These are phyloP conservation scores for Bombus haemorrhoidalis DNA, from an alignment of 1,140 invertebrate genomes.

Conservation along the genomic window DNA sequence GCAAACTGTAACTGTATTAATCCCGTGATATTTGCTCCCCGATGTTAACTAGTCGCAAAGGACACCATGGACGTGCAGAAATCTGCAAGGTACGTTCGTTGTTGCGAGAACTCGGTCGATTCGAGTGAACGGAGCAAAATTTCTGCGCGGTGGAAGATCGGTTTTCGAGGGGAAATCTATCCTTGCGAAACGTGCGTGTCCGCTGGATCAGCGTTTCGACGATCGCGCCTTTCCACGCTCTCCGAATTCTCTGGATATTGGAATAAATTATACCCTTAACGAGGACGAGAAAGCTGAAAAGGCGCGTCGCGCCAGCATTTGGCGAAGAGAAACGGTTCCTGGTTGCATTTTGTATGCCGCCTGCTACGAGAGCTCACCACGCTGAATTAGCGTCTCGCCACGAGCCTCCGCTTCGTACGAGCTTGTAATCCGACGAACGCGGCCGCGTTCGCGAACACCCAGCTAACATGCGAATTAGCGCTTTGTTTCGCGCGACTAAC, in stretches of 20 bases:
- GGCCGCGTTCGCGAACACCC: background rate
- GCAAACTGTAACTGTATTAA: background rate
- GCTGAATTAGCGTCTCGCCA: constrained; percentile 70
- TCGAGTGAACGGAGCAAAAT: background rate
- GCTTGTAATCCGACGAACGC: constrained; percentile 10
- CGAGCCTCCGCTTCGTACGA: constrained; percentile 29
- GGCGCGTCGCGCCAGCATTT: constrained; percentile 35
- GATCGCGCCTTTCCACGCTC: background rate
- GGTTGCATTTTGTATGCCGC: constrained; percentile 72
- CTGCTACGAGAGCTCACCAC: constrained; percentile 69
- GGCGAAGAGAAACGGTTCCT: constrained; percentile 51
- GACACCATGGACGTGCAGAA: background rate
- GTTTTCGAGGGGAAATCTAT: background rate
- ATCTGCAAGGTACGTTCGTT: background rate
- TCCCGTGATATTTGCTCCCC: background rate
- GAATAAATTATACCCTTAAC: constrained; percentile 17
- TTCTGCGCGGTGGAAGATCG: background rate
- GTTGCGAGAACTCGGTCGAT: background rate
- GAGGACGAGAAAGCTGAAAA: constrained; percentile 25
- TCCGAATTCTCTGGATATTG: background rate
- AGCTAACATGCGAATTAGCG: constrained; percentile 46
- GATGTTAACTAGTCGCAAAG: background rate
- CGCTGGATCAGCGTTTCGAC: background rate
- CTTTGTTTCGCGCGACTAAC: constrained; percentile 36
- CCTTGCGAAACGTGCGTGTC: too few species aligned